phyloP scores from a whole-genome alignment of 1,140 invertebrate genomes.

The Megalopta genalis region DNA sequence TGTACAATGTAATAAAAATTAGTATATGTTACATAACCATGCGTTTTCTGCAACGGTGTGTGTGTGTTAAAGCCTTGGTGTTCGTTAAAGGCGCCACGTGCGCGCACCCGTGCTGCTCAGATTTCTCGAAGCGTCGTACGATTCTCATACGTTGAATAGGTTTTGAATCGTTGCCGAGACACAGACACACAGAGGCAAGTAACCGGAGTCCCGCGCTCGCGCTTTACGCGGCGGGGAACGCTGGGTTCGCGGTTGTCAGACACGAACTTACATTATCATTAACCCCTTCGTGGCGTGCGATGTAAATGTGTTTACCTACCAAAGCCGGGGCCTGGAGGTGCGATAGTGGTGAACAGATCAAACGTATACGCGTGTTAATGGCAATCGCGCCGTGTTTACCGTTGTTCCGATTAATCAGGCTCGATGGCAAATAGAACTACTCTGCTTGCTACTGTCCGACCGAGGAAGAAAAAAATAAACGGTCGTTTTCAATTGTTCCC shows the following conservation, averaged over 20 bases:
- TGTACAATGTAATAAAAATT: no score
- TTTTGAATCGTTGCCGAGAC: slow-evolving; percentile 29
- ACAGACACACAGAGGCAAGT: background rate
- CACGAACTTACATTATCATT: slow-evolving; percentile 65
- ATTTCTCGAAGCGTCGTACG: background rate
- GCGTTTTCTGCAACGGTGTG: no score
- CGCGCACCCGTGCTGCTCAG: no score
- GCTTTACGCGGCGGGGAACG: slow-evolving; percentile 6
- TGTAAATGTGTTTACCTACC: slow-evolving; percentile 54
- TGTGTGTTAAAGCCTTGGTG: no score
- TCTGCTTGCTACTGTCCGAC: background rate
- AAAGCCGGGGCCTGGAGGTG: slow-evolving; percentile 31
- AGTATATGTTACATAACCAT: no score
- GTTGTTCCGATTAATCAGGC: slow-evolving; percentile 51
- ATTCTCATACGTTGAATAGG: slow-evolving; percentile 21
- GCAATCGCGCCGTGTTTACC: slow-evolving; percentile 54
- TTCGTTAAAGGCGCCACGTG: no score
- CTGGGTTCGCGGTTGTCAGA: slow-evolving; percentile 34
- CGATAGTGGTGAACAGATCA: slow-evolving; percentile 44
- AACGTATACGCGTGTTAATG: slow-evolving; percentile 56
- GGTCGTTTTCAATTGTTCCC: no score
- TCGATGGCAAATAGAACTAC: slow-evolving; percentile 46
- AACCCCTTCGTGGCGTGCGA: slow-evolving; percentile 28
- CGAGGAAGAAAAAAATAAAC: background rate
- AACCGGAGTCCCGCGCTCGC: background rate